A percentile compares a stretch with the other conserved stretches of the same genome.
These are phyloP conservation scores for Limenitis camilla DNA, from an alignment of 2,888 invertebrate genomes.

Conservation along the genomic window DNA sequence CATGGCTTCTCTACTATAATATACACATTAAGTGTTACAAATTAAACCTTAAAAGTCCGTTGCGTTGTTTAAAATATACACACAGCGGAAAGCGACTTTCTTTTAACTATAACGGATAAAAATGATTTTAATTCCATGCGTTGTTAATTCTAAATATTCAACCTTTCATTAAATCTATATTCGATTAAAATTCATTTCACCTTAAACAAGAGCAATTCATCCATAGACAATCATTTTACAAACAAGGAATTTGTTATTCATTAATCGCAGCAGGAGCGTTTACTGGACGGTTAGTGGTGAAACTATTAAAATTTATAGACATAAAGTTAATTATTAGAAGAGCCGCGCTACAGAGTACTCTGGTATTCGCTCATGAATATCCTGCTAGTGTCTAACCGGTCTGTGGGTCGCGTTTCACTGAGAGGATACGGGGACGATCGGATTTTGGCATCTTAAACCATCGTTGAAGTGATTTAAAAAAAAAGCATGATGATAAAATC, in stretches of 20 bases:
- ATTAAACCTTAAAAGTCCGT: too few relatives aligned
- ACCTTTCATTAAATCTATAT: too few relatives aligned
- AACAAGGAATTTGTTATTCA: slow-evolving; percentile 16
- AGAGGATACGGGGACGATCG: slow-evolving; percentile 10
- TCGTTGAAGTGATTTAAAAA: not conserved
- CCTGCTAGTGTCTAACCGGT: slow-evolving; percentile 4
- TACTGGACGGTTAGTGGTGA: slow-evolving; percentile 11
- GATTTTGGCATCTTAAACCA: not conserved
- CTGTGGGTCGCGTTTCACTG: slow-evolving; percentile 3
- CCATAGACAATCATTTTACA: slow-evolving; percentile 7
- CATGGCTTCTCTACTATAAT: too few relatives aligned
- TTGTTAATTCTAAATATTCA: too few relatives aligned
- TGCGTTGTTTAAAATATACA: too few relatives aligned
- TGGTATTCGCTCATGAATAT: slow-evolving; percentile 20
- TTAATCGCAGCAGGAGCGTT: slow-evolving; percentile 14
- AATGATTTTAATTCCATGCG: too few relatives aligned
- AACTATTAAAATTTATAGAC: slow-evolving; percentile 23
- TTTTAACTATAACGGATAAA: too few relatives aligned
- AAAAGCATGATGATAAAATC: too few relatives aligned
- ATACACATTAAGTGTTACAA: too few relatives aligned
- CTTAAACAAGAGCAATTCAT: too few relatives aligned
- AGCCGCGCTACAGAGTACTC: slow-evolving; percentile 8
- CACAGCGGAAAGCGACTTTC: too few relatives aligned
- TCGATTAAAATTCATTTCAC: too few relatives aligned
- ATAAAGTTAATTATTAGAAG: slow-evolving; percentile 19